phyloP scores from a whole-genome alignment of 2,888 invertebrate species.

The Euzetes globulus region DNA sequence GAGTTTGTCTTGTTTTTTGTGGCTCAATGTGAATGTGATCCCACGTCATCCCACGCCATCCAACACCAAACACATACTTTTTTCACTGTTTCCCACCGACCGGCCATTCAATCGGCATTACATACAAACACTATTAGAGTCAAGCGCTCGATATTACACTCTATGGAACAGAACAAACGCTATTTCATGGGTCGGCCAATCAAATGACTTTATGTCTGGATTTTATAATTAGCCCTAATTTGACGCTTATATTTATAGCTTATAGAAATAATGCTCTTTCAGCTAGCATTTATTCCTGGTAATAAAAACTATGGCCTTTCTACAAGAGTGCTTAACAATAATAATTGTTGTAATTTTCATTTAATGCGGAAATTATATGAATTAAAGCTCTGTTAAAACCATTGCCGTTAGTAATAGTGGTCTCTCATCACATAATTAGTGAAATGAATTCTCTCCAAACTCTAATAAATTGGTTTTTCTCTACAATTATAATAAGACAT shows the following conservation, averaged over 20 bases:
- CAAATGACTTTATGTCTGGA: neutral
- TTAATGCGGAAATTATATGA: neutral
- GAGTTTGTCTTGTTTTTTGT: slow-evolving; percentile 26
- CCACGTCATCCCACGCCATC: too few species aligned
- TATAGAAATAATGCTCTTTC: too few species aligned
- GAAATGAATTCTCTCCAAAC: too few species aligned
- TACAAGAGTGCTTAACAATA: too few species aligned
- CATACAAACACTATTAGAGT: slow-evolving; percentile 8
- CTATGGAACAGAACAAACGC: neutral
- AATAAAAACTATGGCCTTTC: too few species aligned
- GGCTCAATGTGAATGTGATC: neutral
- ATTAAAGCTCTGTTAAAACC: neutral
- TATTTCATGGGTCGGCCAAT: neutral
- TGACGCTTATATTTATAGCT: neutral
- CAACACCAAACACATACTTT: slow-evolving; percentile 10
- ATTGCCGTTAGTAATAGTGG: neutral
- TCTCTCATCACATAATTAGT: slow-evolving; percentile 1
- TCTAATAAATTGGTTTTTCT: too few species aligned
- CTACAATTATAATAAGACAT: too few species aligned
- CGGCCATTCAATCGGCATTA: slow-evolving; percentile 8
- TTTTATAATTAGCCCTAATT: neutral
- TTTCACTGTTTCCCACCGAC: neutral
- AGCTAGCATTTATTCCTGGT: too few species aligned
- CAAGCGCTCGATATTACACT: neutral
- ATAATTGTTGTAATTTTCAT: neutral